Percentiles rank a stretch among this genome's conserved stretches.
Evolutionary conservation across 2,888 invertebrate genomes (phyloP).

Genomic region (Eristalis pertinax): DNA sequence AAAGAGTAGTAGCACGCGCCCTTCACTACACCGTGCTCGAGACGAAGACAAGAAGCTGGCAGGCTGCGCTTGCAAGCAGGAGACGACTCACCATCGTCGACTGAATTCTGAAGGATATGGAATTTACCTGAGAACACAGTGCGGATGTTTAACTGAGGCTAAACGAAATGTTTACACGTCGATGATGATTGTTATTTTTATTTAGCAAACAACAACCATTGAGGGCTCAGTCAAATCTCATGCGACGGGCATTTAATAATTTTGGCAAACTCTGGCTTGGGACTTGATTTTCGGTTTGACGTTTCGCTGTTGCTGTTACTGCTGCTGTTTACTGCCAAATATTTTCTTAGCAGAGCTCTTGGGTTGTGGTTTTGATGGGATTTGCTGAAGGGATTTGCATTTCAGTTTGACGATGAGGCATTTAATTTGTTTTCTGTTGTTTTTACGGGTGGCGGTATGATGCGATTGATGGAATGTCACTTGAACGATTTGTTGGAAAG

Average conservation of each 20-base stretch:
- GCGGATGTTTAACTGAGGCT: conserved; percentile 34
- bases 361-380: conserved; percentile 27
- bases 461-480: too few species aligned
- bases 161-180: conserved; percentile 51
- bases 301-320: neutral
- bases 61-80: conserved; percentile 8
- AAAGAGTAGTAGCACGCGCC: conserved; percentile 55
- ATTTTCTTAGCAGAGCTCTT: neutral
- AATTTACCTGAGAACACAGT: conserved; percentile 45
- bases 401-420: neutral
- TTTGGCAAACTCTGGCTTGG: conserved; percentile 46
- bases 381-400: neutral
- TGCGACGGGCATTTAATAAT: conserved; percentile 52
- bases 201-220: conserved; percentile 61
- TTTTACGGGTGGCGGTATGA: neutral
- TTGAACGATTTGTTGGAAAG: too few species aligned
- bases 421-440: neutral
- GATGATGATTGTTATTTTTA: conserved; percentile 65
- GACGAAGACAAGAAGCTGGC: conserved; percentile 42
- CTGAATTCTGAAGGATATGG: conserved; percentile 9
- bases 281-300: conserved; percentile 30
- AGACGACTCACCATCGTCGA: neutral
- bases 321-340: neutral
- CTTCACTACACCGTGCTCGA: conserved; percentile 1
- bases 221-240: conserved; percentile 49